Base-by-base conservation (phyloP, 2,888 invertebrate species). In the Folsomia candida region DNA sequence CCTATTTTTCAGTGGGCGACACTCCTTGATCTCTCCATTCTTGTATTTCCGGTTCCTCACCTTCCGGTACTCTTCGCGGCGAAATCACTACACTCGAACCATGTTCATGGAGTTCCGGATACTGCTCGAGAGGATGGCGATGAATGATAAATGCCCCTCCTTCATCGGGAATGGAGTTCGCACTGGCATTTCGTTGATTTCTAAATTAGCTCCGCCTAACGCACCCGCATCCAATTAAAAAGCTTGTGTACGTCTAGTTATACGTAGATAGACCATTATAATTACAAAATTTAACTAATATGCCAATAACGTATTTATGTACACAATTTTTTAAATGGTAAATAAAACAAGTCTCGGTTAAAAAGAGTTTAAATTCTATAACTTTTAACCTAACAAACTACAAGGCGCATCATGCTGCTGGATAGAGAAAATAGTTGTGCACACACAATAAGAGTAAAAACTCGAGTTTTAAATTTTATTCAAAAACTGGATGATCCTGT, bases 21-120 rank as follows among this genome's bases (percentile, higher is more conserved):
- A 92, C 81, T 93, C 92, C 28, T 85, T 98, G 71, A 86, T 98
- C 81, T 92, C 96, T 18, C 97, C 97, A 59, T 92, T 99, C 85
- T 89, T 97, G 81, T 99, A 98, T 87, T 98, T 97, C 85, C 93
- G 97, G 83, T 99, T 99, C 85, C 86, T 99, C 81, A 89, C 90
- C 73, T 88, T 94, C 83, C 90, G 99, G 74, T 96, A 98, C 85
- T 86, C 91, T 73, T 98, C 98, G 4, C 89, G 94, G 70, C 90
- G 99, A 80, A 99, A 99, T 87, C 97, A 97, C 0, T 94, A 94
- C 86, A 95, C 95, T 68, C 90, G 95, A 82, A 94, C 90, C 83
- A 91, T 95, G 84, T 97, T 97, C 86, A 87, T 88, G 78, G 97
- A 97, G 84, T 85, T 98, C 81, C 88, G 94, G 77, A 86, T 89